A percentile compares a stretch with the other conserved stretches of the same genome.
phyloP scores from a whole-genome alignment of 92 coral and sea anemone genomes.

The Heteractis magnifica region DNA sequence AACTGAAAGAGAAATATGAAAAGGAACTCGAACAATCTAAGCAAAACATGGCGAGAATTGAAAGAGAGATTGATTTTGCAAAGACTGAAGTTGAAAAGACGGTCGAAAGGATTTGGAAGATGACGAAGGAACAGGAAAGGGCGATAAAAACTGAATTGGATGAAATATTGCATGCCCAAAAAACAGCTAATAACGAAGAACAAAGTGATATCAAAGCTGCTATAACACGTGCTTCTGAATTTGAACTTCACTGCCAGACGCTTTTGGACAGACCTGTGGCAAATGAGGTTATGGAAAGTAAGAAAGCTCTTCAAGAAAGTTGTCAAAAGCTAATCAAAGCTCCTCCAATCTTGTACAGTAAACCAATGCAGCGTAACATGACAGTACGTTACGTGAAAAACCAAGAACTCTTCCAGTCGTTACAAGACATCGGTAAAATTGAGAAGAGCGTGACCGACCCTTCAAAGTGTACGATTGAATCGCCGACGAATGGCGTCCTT shows the following conservation, averaged over 20 bases:
- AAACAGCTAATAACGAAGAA: background rate
- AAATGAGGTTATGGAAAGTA: background rate
- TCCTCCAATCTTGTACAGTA: background rate
- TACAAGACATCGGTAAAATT: constrained; percentile 1
- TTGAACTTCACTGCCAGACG: background rate
- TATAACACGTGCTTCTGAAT: background rate
- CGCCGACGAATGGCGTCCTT: background rate
- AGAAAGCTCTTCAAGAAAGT: background rate
- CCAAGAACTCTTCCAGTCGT: background rate
- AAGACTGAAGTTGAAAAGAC: background rate
- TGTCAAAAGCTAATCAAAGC: background rate
- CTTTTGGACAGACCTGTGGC: background rate
- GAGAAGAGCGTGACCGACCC: background rate
- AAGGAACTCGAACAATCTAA: background rate
- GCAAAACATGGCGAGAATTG: background rate
- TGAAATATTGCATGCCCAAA: background rate
- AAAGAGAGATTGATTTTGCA: background rate
- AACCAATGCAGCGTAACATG: constrained; percentile 2
- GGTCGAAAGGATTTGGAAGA: background rate
- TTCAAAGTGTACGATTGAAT: background rate
- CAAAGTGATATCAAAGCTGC: background rate
- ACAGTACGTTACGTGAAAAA: background rate
- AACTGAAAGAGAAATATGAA: background rate
- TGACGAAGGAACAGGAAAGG: background rate
- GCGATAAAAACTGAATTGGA: background rate